phyloP scores from a whole-genome alignment of 2,113 vertebrate species.

The Prunella fulvescens region DNA sequence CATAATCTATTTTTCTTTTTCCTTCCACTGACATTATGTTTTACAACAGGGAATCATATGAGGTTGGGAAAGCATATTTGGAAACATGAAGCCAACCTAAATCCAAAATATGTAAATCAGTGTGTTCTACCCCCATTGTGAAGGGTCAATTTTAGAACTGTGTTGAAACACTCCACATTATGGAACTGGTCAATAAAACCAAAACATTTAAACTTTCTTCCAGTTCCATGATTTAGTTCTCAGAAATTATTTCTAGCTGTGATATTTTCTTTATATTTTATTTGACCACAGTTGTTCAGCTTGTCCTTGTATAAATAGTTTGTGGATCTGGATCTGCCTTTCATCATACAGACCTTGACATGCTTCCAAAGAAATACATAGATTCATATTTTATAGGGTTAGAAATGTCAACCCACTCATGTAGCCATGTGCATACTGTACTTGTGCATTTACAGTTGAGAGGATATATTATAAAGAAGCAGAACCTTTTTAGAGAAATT shows the following conservation, averaged over 20 bases:
- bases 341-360: neutral
- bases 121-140: neutral
- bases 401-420: neutral
- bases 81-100: neutral
- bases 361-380: neutral
- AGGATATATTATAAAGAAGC: neutral
- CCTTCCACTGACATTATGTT: neutral
- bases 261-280: slow-evolving; percentile 52
- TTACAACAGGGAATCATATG: slow-evolving; percentile 8
- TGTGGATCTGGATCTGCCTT: slow-evolving; percentile 28
- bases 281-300: slow-evolving; percentile 47
- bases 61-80: slow-evolving; percentile 26
- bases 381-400: neutral
- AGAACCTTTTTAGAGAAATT: neutral
- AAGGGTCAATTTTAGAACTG: neutral
- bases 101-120: slow-evolving; percentile 11
- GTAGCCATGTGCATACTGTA: neutral
- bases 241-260: slow-evolving; percentile 25
- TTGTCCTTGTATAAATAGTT: slow-evolving; percentile 19
- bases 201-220: slow-evolving; percentile 34
- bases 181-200: neutral
- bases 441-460: neutral
- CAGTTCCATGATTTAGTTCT: slow-evolving; percentile 29
- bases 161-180: slow-evolving; percentile 19
- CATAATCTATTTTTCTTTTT: neutral